These are phyloP conservation scores for Apodemia mormo DNA, from an alignment of 2,888 invertebrate genomes.

Conservation along the genomic window DNA sequence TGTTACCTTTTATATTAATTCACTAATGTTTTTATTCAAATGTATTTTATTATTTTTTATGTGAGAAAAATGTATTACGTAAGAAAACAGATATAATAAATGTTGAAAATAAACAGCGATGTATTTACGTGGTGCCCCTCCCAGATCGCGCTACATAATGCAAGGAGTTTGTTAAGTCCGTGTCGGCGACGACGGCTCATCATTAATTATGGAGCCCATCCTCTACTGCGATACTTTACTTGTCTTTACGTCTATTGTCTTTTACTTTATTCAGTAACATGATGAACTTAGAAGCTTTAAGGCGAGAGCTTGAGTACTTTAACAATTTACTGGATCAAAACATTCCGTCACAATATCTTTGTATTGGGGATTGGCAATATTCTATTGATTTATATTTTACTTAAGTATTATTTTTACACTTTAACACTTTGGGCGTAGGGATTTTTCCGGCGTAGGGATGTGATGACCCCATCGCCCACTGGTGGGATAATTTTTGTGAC, in stretches of 20 bases:
- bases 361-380: not conserved
- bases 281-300: not conserved
- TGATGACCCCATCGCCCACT: too few relatives aligned
- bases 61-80: not conserved
- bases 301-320: not conserved
- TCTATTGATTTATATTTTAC: not conserved
- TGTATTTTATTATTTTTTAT: not conserved
- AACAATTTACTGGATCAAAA: not conserved
- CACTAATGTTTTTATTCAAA: not conserved
- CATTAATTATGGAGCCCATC: slow-evolving; percentile 12
- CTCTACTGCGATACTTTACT: slow-evolving; percentile 13
- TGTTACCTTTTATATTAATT: too few relatives aligned
- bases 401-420: not conserved
- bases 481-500: too few relatives aligned
- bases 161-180: slow-evolving; percentile 1
- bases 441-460: too few relatives aligned
- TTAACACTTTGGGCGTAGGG: too few relatives aligned
- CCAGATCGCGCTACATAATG: not conserved
- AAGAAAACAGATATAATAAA: not conserved
- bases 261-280: slow-evolving; percentile 11
- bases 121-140: not conserved
- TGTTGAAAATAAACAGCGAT: not conserved
- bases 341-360: not conserved
- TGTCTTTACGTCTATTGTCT: slow-evolving; percentile 9
- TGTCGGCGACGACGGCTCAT: slow-evolving; percentile 5